These are phyloP conservation scores for Metellina segmentata DNA, from an alignment of 2,888 invertebrate species.

Conservation along the genomic window DNA sequence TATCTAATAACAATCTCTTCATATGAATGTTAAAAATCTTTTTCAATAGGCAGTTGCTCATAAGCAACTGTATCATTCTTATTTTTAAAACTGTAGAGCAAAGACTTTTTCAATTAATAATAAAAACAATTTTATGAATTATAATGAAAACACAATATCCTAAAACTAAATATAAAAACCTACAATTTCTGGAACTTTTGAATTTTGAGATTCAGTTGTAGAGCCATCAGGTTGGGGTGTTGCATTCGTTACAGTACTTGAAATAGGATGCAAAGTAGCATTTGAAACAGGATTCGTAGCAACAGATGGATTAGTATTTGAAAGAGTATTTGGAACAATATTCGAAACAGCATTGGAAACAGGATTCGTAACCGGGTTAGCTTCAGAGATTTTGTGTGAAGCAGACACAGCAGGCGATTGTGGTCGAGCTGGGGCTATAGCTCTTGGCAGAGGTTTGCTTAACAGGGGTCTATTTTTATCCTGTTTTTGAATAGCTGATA, in stretches of 20 bases:
- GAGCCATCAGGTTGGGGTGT: conserved; percentile 16
- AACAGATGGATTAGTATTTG: too few species aligned
- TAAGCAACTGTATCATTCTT: too few species aligned
- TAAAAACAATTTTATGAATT: too few species aligned
- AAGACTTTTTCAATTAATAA: too few species aligned
- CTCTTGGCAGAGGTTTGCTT: conserved; percentile 45
- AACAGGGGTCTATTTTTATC: conserved; percentile 51
- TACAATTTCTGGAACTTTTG: conserved; percentile 29
- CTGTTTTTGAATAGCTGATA: conserved; percentile 53
- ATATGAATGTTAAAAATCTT: too few species aligned
- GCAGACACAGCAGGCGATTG: conserved; percentile 54
- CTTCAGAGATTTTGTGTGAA: conserved; percentile 43
- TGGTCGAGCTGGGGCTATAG: conserved; percentile 41
- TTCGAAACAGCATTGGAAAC: conserved; percentile 5
- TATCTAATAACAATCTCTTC: too few species aligned
- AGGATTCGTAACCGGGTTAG: conserved; percentile 27
- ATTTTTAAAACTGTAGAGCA: too few species aligned
- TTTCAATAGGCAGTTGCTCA: too few species aligned
- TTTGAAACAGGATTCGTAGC: not conserved
- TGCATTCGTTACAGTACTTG: conserved; percentile 9
- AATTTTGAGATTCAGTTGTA: conserved; percentile 24
- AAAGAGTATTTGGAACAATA: too few species aligned
- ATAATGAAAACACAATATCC: not conserved
- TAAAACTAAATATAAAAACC: not conserved
- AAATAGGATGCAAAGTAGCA: not conserved